Conservation (phyloP, 1,140 invertebrate genomes). For the Drosophila chauvacae region DNA sequence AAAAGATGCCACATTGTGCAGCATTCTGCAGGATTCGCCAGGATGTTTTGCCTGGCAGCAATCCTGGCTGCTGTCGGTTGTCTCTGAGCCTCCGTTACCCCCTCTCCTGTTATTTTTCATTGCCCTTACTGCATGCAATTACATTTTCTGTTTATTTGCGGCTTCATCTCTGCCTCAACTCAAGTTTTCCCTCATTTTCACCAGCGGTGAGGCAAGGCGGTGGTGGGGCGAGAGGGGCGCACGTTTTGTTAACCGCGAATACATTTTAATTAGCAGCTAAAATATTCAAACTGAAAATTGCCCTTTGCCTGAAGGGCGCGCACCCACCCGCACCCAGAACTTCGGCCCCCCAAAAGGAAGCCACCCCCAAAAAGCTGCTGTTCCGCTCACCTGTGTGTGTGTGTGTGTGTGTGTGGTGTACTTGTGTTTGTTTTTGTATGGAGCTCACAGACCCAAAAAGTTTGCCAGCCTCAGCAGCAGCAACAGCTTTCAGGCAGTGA, state of each 20-base stretch:
- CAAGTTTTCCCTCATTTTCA: conserved; percentile 51
- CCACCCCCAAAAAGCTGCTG: conserved; percentile 17
- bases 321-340: conserved; percentile 12
- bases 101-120: neutral
- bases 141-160: conserved; percentile 77
- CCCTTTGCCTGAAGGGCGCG: conserved; percentile 62
- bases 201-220: neutral
- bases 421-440: conserved; percentile 47
- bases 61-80: neutral
- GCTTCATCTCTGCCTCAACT: conserved; percentile 39
- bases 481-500: conserved; percentile 23
- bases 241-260: conserved; percentile 80
- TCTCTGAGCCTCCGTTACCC: neutral
- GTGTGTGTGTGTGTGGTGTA: conserved; percentile 7
- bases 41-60: neutral
- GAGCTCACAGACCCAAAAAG: conserved; percentile 29
- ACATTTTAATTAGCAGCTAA: conserved; percentile 82
- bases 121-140: conserved; percentile 50
- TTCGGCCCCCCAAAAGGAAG: conserved; percentile 5
- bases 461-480: conserved; percentile 42
- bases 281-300: conserved; percentile 81
- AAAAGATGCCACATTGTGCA: conserved; percentile 58
- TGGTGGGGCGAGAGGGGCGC: neutral
- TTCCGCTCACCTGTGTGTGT: conserved; percentile 19
- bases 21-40: conserved; percentile 11